Percentiles rank a stretch among this genome's conserved stretches.
phyloP scores from a whole-genome alignment of 2,888 invertebrate genomes.

The Chalcosyrphus nemorum region DNA sequence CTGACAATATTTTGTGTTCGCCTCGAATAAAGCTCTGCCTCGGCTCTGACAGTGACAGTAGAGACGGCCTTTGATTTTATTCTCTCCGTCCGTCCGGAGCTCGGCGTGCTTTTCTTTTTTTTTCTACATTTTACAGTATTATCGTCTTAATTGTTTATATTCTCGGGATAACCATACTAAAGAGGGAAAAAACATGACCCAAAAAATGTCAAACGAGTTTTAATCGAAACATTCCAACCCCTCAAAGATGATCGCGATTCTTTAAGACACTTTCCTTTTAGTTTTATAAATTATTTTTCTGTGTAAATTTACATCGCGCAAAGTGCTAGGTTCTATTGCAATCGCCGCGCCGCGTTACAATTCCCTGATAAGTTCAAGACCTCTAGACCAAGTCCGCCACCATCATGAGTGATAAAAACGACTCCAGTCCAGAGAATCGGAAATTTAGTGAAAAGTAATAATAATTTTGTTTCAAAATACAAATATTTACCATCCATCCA shows the following conservation, averaged over 20 bases:
- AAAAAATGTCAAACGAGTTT: conserved; percentile 1
- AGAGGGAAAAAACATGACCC: background rate
- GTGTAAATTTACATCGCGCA: background rate
- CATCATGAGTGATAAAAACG: conserved; percentile 39
- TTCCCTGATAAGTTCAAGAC: background rate
- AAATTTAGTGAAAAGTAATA: conserved; percentile 42
- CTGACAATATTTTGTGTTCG: conserved; percentile 22
- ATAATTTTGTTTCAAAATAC: background rate
- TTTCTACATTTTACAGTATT: conserved; percentile 27
- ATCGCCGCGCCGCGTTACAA: background rate
- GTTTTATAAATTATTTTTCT: background rate
- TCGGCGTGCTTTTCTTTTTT: background rate
- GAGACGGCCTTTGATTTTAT: conserved; percentile 46
- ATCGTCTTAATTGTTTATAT: conserved; percentile 2
- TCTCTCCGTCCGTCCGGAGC: conserved; percentile 49
- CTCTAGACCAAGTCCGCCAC: conserved; percentile 5
- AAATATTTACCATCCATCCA: conserved; percentile 21
- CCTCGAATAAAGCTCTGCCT: conserved; percentile 56
- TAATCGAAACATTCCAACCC: background rate
- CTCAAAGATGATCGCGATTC: conserved; percentile 16
- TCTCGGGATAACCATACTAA: background rate
- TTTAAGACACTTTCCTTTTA: conserved; percentile 21
- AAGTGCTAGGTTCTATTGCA: no score
- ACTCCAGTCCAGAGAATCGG: conserved; percentile 47
- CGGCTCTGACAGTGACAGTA: conserved; percentile 40